Conservation (phyloP, 64 coral and sea anemone species). For the Montipora sp. region DNA sequence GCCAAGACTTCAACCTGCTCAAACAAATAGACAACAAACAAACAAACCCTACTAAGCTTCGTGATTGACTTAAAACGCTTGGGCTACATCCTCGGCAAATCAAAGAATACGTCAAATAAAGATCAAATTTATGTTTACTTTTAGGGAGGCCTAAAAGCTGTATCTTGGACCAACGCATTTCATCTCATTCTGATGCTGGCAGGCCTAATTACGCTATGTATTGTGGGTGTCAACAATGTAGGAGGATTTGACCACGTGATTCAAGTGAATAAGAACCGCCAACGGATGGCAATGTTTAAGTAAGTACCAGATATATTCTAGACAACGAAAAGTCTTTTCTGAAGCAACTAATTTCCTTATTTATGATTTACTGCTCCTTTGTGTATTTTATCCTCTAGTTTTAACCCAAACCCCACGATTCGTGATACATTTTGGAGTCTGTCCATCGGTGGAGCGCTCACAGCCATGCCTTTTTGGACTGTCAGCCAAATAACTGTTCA, state of each 20-base stretch:
- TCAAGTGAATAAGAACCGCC: slow-evolving; percentile 54
- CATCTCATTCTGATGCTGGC: slow-evolving; percentile 73
- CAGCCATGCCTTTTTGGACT: slow-evolving; percentile 83
- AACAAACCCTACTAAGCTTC: too few species aligned
- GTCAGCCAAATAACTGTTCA: slow-evolving; percentile 88
- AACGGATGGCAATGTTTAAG: slow-evolving; percentile 63
- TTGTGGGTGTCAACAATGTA: slow-evolving; percentile 39
- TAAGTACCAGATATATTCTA: not conserved
- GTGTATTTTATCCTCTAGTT: slow-evolving; percentile 15
- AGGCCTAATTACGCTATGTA: slow-evolving; percentile 57
- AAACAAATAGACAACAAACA: too few species aligned
- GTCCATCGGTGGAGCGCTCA: slow-evolving; percentile 77
- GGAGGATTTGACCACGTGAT: slow-evolving; percentile 68
- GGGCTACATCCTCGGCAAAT: too few species aligned
- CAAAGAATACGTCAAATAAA: too few species aligned
- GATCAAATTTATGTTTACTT: not conserved
- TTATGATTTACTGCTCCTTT: not conserved
- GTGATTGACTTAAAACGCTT: too few species aligned
- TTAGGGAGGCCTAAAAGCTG: slow-evolving; percentile 81
- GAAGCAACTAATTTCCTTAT: too few species aligned
- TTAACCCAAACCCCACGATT: slow-evolving; percentile 79
- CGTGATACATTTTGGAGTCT: slow-evolving; percentile 92
- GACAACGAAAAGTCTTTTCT: not conserved
- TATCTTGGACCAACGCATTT: slow-evolving; percentile 73
- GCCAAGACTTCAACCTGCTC: too few species aligned